Percentiles rank a stretch among this genome's conserved stretches.
Evolutionary conservation across 37 sponge, comb jelly and placozoan genomes (phyloP).

Genomic region (Hexactinellida sp.): DNA sequence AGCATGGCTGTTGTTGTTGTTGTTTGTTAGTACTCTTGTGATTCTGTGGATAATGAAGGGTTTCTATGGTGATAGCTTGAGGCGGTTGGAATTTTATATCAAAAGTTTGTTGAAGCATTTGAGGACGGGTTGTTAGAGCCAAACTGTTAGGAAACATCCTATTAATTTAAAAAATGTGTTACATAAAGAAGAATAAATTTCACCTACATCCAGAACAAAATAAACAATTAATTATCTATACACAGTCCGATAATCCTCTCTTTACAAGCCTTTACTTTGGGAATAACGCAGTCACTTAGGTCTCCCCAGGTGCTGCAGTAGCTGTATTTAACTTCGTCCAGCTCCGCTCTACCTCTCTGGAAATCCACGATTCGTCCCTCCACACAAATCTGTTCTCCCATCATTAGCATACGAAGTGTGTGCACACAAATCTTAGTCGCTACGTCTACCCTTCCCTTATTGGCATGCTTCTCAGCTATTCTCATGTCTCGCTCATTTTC

Average conservation of each 20-base stretch:
- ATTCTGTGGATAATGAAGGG: background rate
- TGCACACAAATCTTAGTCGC: constrained; percentile 39
- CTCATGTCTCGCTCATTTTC: constrained; percentile 35
- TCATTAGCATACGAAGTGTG: constrained; percentile 23
- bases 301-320: background rate
- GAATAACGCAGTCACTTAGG: background rate
- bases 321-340: background rate
- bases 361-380: constrained; percentile 27
- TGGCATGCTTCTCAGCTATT: constrained; percentile 53
- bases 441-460: constrained; percentile 20
- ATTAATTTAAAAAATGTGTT: background rate
- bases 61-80: constrained; percentile 15
- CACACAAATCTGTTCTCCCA: constrained; percentile 24
- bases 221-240: background rate
- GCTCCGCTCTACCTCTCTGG: background rate
- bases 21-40: background rate
- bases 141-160: constrained; percentile 10
- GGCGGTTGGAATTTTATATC: background rate
- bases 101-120: constrained; percentile 3
- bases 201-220: background rate
- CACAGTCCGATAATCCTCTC: background rate
- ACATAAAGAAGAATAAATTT: background rate
- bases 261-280: background rate
- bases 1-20: background rate
- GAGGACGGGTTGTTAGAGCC: background rate